Evolutionary conservation across 2,113 vertebrate species (phyloP).

Genomic region (Halcyon senegalensis): DNA sequence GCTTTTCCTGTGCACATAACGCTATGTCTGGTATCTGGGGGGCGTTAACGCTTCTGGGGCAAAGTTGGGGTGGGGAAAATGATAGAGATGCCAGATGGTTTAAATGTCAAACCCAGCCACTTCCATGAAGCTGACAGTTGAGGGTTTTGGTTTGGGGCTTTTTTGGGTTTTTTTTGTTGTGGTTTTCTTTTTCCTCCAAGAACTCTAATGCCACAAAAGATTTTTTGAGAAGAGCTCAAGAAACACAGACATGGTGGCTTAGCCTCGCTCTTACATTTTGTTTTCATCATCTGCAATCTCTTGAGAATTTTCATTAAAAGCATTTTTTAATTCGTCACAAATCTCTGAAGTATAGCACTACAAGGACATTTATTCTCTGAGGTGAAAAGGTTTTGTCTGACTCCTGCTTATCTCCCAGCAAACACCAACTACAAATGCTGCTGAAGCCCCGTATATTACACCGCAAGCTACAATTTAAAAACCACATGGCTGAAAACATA

Average conservation of each 20-base stretch:
- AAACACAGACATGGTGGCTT: neutral
- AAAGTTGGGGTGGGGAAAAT: neutral
- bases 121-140: neutral
- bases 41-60: neutral
- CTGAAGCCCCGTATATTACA: neutral
- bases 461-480: neutral
- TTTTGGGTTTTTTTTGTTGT: neutral
- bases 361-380: neutral
- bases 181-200: neutral
- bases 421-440: neutral
- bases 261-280: neutral
- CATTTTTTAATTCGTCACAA: neutral
- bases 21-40: fast-evolving
- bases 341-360: neutral
- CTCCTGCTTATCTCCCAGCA: neutral
- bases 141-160: neutral
- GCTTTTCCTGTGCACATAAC: neutral
- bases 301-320: neutral
- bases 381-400: neutral
- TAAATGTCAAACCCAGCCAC: neutral
- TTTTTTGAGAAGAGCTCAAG: neutral
- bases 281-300: neutral
- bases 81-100: neutral
- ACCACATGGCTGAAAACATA: neutral
- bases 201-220: neutral